These are phyloP conservation scores for Ptychochromis oligacanthus DNA, from an alignment of 2,113 vertebrate genomes.

Conservation along the genomic window DNA sequence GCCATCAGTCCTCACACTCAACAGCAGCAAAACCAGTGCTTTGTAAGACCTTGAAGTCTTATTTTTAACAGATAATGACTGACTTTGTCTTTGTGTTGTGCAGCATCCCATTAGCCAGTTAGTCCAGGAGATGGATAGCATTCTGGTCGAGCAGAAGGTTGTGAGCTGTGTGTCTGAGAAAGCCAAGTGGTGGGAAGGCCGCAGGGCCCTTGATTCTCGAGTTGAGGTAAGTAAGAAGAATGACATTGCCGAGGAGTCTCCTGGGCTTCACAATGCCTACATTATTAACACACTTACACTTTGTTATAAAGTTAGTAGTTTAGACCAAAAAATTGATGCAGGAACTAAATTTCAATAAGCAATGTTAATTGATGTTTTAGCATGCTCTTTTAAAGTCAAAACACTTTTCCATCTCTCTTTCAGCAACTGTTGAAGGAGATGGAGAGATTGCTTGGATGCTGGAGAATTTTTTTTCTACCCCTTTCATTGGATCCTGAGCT, in stretches of 20 bases:
- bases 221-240: constrained; percentile 81
- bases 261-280: neutral
- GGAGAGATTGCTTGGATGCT: constrained; percentile 86
- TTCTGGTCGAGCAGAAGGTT: constrained; percentile 88
- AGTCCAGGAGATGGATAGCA: constrained; percentile 84
- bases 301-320: neutral
- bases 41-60: neutral
- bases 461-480: constrained; percentile 84
- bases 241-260: neutral
- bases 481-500: constrained; percentile 63
- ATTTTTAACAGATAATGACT: neutral
- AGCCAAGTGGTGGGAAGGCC: constrained; percentile 88
- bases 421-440: constrained; percentile 85
- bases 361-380: neutral
- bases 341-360: neutral
- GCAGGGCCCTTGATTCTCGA: constrained; percentile 82
- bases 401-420: neutral
- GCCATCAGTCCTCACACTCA: neutral
- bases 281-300: neutral
- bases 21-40: neutral
- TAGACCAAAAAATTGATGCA: neutral
- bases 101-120: constrained; percentile 78
- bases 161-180: constrained; percentile 85
- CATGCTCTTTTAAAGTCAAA: neutral
- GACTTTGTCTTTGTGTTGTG: constrained; percentile 4